These are phyloP conservation scores for Caerostris extrusa DNA, from an alignment of 1,140 invertebrate genomes.

Conservation along the genomic window DNA sequence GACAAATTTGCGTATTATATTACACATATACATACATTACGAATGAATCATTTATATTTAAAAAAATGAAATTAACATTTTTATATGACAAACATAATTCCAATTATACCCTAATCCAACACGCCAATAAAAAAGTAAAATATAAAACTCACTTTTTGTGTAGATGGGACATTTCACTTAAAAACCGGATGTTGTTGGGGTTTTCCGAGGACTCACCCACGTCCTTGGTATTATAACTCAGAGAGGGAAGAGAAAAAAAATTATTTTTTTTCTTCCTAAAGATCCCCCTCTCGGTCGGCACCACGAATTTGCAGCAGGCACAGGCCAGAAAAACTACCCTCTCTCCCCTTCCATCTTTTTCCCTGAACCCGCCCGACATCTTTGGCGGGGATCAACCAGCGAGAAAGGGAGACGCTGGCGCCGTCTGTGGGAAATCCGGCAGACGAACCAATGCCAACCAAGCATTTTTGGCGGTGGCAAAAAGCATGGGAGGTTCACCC, in stretches of 20 bases:
- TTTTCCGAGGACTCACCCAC: neutral
- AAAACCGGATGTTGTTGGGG: constrained; percentile 57
- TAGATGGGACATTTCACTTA: constrained; percentile 5
- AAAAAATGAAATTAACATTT: too few species aligned
- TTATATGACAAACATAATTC: neutral
- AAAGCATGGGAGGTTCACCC: constrained; percentile 25
- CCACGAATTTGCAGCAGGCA: neutral
- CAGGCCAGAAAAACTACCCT: neutral
- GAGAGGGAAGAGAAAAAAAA: neutral
- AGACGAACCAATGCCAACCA: neutral
- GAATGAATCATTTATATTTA: too few species aligned
- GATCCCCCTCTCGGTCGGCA: neutral
- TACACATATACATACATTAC: too few species aligned
- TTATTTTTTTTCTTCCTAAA: neutral
- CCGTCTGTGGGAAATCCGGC: constrained; percentile 16
- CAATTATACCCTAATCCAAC: neutral
- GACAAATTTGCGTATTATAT: too few species aligned
- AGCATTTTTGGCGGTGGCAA: neutral
- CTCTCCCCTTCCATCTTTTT: constrained; percentile 55
- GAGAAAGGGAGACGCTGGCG: constrained; percentile 47
- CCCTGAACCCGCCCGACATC: constrained; percentile 56
- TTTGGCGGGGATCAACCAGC: constrained; percentile 53
- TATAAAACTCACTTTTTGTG: neutral
- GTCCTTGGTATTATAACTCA: constrained; percentile 32
- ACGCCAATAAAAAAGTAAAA: neutral